Evolutionary conservation across 1,140 invertebrate species (phyloP), one percentile per base, ranked within the genome.

Genomic region (Drosophila mayri): DNA sequence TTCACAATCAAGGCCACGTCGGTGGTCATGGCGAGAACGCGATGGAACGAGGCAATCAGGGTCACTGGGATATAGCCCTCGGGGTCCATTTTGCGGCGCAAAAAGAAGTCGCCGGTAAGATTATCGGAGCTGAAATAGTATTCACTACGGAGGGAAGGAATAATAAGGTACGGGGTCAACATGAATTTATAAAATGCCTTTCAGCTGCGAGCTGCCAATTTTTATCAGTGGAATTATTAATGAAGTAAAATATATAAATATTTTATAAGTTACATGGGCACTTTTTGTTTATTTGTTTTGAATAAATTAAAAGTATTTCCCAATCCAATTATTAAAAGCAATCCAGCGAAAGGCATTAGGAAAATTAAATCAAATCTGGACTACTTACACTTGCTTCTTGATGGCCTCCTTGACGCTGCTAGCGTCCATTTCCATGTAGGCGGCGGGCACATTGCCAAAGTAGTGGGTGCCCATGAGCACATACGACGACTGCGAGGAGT

Each of bases 41-140:
- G 95, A 93, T 98, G 97, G 94, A 99, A 99, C 18, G 97, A 98
- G 32, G 98, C 98, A 54, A 99, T 98, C 44, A 99, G 93, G 66
- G 96, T 96, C 22, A 99, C 95, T 10, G 98, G 97, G 57, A 99
- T 95, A 92, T 96, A 99, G 57, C 99, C 99, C 86, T 99, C 95
- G 16, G 95, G 88, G 87, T 98, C 97, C 99, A 99, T 99, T 95
- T 99, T 99, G 68, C 98, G 95, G 59, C 99, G 95, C 77, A 99
- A 94, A 94, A 99, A 99, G 93, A 99, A 98, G 93, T 99, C 99
- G 84, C 97, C 96, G 79, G 97, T 95, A 55, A 99, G 94, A 94
- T 99, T 99, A 84, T 99, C 98, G 83, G 97, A 96, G 92, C 98
- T 99, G 94, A 99, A 99, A 95, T 99, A 99, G 94, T 99, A 99